Evolutionary conservation across 2,113 vertebrate species (phyloP).

Genomic region (Perca fluviatilis): DNA sequence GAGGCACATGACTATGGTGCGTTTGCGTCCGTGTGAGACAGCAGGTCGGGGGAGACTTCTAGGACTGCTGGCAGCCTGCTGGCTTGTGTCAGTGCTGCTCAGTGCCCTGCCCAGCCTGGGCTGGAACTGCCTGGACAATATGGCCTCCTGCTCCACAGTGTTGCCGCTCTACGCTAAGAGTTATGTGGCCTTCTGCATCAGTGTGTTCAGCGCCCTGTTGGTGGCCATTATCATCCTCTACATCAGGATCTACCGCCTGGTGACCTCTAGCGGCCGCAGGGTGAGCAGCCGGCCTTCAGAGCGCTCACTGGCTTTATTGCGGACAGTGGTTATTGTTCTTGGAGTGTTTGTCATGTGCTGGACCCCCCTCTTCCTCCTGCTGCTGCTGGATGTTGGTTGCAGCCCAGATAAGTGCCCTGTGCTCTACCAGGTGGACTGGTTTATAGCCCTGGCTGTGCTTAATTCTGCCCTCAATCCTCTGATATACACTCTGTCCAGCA

Average conservation of each 20-base stretch:
- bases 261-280: slow-evolving; percentile 84
- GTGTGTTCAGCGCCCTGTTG: slow-evolving; percentile 82
- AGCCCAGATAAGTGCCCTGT: slow-evolving; percentile 76
- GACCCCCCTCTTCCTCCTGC: slow-evolving; percentile 84
- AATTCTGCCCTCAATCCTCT: slow-evolving; percentile 87
- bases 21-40: slow-evolving; percentile 82
- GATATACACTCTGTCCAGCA: slow-evolving; percentile 86
- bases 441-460: slow-evolving; percentile 85
- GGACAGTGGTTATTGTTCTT: slow-evolving; percentile 85
- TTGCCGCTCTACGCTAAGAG: slow-evolving; percentile 85
- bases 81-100: slow-evolving; percentile 83
- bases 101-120: slow-evolving; percentile 84
- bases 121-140: slow-evolving; percentile 83
- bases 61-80: slow-evolving; percentile 83
- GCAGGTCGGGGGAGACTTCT: slow-evolving; percentile 81
- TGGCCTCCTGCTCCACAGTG: slow-evolving; percentile 83
- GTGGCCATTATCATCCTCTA: slow-evolving; percentile 85
- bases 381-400: slow-evolving; percentile 85
- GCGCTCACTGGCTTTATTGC: slow-evolving; percentile 82
- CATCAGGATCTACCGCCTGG: slow-evolving; percentile 86
- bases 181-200: slow-evolving; percentile 87
- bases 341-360: slow-evolving; percentile 85
- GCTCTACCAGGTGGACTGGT: slow-evolving; percentile 86
- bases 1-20: slow-evolving; percentile 87
- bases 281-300: slow-evolving; percentile 83